These are phyloP conservation scores for Kradibia gibbosae DNA, from an alignment of 1,140 invertebrate species.

Conservation along the genomic window DNA sequence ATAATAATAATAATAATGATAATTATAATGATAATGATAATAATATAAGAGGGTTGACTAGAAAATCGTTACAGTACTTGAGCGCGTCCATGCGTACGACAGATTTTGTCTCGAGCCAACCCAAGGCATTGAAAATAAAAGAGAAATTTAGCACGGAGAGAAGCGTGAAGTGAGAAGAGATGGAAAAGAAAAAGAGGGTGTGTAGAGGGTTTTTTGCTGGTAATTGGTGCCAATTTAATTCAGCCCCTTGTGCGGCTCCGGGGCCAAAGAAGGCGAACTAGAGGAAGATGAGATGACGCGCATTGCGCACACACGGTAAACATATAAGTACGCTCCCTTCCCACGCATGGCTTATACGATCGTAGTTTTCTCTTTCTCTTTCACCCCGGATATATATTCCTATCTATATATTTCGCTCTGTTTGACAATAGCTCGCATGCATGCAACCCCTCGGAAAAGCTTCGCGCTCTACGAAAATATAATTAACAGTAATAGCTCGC, in stretches of 20 bases:
- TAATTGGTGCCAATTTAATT: constrained; percentile 82
- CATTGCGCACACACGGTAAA: constrained; percentile 33
- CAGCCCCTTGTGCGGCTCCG: constrained; percentile 61
- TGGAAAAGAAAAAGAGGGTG: constrained; percentile 54
- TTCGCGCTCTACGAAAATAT: constrained; percentile 69
- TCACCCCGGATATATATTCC: constrained; percentile 41
- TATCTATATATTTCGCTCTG: too few species aligned
- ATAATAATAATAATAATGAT: too few species aligned
- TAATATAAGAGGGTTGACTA: too few species aligned
- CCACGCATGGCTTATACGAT: constrained; percentile 59
- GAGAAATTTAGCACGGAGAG: constrained; percentile 13
- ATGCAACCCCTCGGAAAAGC: constrained; percentile 53
- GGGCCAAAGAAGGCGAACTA: constrained; percentile 15
- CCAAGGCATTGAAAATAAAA: constrained; percentile 12
- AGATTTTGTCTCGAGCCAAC: constrained; percentile 13
- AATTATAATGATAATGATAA: too few species aligned
- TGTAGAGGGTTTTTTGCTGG: constrained; percentile 77
- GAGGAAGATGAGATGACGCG: background rate
- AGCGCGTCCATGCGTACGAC: background rate
- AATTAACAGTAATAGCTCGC: constrained; percentile 73
- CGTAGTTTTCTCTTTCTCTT: constrained; percentile 35
- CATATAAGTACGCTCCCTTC: constrained; percentile 58
- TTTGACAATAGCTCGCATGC: constrained; percentile 16
- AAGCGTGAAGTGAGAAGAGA: constrained; percentile 22
- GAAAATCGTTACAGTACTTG: background rate